Evolutionary conservation across 1,140 invertebrate genomes (phyloP).

Genomic region (Drosophila auraria): DNA sequence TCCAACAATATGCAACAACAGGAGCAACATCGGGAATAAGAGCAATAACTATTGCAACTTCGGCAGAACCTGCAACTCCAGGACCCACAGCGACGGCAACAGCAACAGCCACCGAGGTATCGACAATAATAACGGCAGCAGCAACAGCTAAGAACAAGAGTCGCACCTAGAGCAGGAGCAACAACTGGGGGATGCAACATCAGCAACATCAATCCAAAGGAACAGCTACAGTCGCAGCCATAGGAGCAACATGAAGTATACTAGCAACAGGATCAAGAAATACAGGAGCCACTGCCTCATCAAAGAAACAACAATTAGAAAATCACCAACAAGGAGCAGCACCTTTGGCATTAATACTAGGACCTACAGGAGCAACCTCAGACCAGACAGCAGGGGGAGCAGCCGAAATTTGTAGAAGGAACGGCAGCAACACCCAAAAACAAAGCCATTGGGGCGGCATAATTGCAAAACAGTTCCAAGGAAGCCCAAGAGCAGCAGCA

Average conservation of each 20-base stretch:
- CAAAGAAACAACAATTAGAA: not conserved
- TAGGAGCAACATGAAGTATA: not conserved
- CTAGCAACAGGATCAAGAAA: not conserved
- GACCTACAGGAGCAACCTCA: constrained; percentile 5
- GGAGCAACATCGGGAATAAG: not conserved
- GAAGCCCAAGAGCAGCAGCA: constrained; percentile 34
- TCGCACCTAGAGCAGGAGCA: constrained; percentile 10
- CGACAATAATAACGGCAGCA: not conserved
- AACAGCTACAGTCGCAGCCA: too few relatives aligned
- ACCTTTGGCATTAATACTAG: not conserved
- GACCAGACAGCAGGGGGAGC: not conserved
- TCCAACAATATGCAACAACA: constrained; percentile 4
- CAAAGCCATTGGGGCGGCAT: constrained; percentile 50
- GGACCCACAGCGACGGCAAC: not conserved
- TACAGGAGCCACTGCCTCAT: not conserved
- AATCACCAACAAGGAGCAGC: not conserved
- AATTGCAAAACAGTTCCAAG: constrained; percentile 71
- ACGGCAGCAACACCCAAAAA: constrained; percentile 12
- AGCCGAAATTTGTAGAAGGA: not conserved
- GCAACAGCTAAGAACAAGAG: not conserved
- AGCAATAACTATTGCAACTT: constrained; percentile 17
- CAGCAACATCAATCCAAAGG: not conserved
- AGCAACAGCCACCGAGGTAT: not conserved
- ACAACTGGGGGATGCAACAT: not conserved
- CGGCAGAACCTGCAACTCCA: not conserved